Base-by-base conservation (phyloP, 2,797 vertebrate genomes). In the Coluber constrictor region DNA sequence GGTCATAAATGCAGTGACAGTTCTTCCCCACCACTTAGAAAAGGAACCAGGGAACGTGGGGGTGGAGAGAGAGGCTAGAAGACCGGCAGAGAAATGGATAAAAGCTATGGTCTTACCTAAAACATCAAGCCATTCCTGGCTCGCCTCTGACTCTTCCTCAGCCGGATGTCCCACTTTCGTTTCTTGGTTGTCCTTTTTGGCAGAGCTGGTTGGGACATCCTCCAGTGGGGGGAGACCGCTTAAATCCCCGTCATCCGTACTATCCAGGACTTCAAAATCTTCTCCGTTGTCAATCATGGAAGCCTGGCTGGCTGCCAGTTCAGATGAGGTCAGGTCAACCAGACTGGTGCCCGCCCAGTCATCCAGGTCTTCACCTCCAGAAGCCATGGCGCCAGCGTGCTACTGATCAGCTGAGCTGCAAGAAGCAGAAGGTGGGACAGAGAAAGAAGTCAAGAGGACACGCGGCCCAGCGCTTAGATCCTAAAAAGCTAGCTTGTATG, bases 201-300 rank as follows among this genome's bases (percentile, higher is more conserved):
- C 92, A 18, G 25, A 3, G 0, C 56, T 61, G n/a, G 94, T 87
- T 11, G 96, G 95, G 3, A 98, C 96, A 43, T 99, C 98, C 96
- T 99, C 99, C 93, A 99, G 97, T 4, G 98, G 98, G 0, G 99
- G 98, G 54, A 98, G 98, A 57, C 98, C 98, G 29, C 96, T 97
- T 56, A 97, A 47, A 60, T 99, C 98, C 0, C 98, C 98, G 1
- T 98, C 97, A 9, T 88, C 97, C 1, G 95, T 94, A 2, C 95
- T 95, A 13, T 98, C 97, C 89, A 99, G 96, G 43, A 99, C 98
- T 95, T 99, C 99, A 27, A 99, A 99, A 95, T 99, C 99, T 93
- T 99, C 99, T 5, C 97, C 97, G 55, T 98, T 98, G 96, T 99
- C 98, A 86, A 98, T 96, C 94, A 98, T 88, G 97, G 98, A 27